Conservation (phyloP, 1,140 invertebrate genomes). For the Papilio polyxenes region DNA sequence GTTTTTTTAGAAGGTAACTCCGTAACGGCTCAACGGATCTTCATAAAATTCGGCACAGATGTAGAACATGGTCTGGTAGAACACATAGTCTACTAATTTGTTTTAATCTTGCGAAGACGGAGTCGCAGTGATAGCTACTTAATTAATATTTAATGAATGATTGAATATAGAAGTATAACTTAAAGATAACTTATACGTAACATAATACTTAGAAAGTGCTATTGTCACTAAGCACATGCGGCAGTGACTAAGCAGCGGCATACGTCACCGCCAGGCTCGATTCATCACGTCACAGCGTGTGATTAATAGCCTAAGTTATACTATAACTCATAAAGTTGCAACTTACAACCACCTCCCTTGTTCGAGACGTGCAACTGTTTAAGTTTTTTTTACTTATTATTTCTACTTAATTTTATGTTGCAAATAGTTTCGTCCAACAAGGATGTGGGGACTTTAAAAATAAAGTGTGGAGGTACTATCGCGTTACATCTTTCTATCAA, state of each 20-base stretch:
- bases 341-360: conserved; percentile 16
- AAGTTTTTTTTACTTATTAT: not conserved
- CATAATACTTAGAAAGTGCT: conserved; percentile 15
- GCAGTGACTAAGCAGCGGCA: conserved; percentile 16
- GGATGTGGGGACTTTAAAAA: too few species aligned
- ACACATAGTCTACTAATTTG: too few species aligned
- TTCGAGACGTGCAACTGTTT: conserved; percentile 12
- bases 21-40: too few species aligned
- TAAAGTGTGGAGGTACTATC: too few species aligned
- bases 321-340: conserved; percentile 22
- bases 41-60: too few species aligned
- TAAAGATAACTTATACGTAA: not conserved
- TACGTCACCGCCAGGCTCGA: conserved; percentile 22
- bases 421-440: not conserved
- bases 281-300: conserved; percentile 15
- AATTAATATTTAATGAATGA: too few species aligned
- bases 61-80: too few species aligned
- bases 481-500: too few species aligned
- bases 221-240: conserved; percentile 11
- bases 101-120: too few species aligned
- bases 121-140: too few species aligned
- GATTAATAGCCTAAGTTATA: conserved; percentile 21
- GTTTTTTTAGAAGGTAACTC: too few species aligned
- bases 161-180: not conserved
- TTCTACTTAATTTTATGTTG: not conserved